Conservation (phyloP, 2,113 vertebrate species). For the Dasypus novemcinctus region DNA sequence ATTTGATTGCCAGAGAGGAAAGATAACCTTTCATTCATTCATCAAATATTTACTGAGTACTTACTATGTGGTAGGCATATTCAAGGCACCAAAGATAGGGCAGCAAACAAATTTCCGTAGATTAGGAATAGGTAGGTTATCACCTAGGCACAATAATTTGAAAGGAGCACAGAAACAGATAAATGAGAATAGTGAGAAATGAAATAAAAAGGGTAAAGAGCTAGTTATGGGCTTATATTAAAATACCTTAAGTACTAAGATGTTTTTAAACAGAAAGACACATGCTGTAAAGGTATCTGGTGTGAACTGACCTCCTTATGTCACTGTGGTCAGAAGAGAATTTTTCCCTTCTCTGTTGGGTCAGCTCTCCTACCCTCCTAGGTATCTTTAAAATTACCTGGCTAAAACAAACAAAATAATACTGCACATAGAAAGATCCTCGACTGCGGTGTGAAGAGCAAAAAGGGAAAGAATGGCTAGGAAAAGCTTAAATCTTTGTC, state of each 20-base stretch:
- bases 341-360: not conserved
- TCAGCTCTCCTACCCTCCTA: not conserved
- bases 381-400: not conserved
- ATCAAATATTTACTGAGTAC: not conserved
- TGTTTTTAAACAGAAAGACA: constrained; percentile 2
- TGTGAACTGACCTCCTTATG: not conserved
- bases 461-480: not conserved
- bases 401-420: not conserved
- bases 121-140: not conserved
- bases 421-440: not conserved
- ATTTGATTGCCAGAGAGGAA: constrained; percentile 31
- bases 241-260: not conserved
- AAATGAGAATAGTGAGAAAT: not conserved
- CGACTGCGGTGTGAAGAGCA: not conserved
- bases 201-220: not conserved
- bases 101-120: not conserved
- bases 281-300: not conserved
- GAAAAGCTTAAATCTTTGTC: constrained; percentile 17
- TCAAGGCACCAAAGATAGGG: not conserved
- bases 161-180: not conserved
- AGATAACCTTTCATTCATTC: not conserved
- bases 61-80: not conserved
- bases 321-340: not conserved
- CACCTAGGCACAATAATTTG: not conserved
- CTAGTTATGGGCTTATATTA: not conserved